Evolutionary conservation across 2,113 vertebrate species (phyloP), one percentile per base, ranked within the genome.

Genomic region (Grammomys surdaster): DNA sequence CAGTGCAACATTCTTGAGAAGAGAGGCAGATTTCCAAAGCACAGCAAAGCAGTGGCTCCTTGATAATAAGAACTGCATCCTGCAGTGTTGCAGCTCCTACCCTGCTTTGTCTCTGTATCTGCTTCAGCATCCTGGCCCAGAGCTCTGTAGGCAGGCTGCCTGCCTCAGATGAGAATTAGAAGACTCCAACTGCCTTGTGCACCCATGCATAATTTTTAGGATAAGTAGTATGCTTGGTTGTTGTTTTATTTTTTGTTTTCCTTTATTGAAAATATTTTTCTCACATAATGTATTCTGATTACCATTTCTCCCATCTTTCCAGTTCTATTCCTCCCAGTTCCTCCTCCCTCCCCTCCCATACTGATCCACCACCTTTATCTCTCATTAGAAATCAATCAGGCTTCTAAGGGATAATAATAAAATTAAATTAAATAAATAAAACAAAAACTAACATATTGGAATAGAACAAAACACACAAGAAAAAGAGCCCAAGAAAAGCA

Each of bases 71-170:
- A 63, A 5, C 40, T 17, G 28, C 19, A 14, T 43, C 33, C 3
- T 81, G 46, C 2, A 5, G 7, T 2, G 28, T 4, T 43, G 0
- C 11, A 13, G 1, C 1, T 56, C 2, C 67, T 46, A 1, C 6
- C 1, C 1, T 26, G 51, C 14, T n/a, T 67, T 20, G 12, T n/a
- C 10, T 76, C 3, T 4, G 5, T 1, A 13, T 3, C 19, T 80
- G 40, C 8, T 56, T 8, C 33, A 6, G 20, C 33, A 33, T 46
- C n/a, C 81, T 72, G 36, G 12, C 16, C n/a, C 81, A n/a, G 48
- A 31, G 0, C 43, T 58, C 20, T 58, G 46, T 16, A 51, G 28
- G 58, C 43, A 65, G 33, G 11, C 19, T 60, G 1, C 40, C 40
- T 40, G 24, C 28, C 28, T 91, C 24, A 22, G 19, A 40, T 11